These are phyloP conservation scores for Panthera leo DNA, from an alignment of 2,113 vertebrate genomes.

Conservation along the genomic window DNA sequence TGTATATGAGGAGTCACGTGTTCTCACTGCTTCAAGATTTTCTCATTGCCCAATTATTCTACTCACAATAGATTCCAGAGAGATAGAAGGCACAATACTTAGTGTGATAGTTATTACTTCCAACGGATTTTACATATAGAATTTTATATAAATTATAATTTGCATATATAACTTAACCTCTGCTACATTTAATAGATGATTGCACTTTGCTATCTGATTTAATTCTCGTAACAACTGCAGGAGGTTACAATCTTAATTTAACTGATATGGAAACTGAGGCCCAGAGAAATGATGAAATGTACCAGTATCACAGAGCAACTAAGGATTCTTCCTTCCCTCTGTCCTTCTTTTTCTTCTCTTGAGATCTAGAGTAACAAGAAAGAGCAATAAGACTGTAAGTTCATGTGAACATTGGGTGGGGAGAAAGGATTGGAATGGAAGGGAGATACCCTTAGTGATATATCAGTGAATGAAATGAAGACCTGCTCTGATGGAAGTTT, in stretches of 20 bases:
- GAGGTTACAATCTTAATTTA: background rate
- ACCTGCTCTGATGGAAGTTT: background rate
- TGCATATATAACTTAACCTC: background rate
- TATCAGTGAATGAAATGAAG: background rate
- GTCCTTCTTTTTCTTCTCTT: background rate
- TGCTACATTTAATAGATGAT: background rate
- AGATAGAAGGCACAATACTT: background rate
- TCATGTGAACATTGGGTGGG: too few species aligned
- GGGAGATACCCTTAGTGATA: too few species aligned
- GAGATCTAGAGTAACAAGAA: background rate
- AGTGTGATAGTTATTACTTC: background rate
- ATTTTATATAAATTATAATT: background rate
- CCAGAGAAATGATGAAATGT: background rate
- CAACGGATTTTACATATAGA: background rate
- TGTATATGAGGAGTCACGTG: background rate
- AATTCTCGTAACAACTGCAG: background rate
- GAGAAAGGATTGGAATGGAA: background rate
- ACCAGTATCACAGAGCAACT: background rate
- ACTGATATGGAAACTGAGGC: background rate
- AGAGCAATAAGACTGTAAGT: background rate
- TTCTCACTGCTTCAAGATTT: background rate
- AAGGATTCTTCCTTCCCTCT: background rate
- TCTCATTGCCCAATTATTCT: background rate
- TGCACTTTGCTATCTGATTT: background rate
- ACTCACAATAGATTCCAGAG: background rate